A percentile compares a stretch with the other conserved stretches of the same genome.
Conservation (phyloP, 2,888 invertebrate species). For the Drosophila diplacantha region DNA sequence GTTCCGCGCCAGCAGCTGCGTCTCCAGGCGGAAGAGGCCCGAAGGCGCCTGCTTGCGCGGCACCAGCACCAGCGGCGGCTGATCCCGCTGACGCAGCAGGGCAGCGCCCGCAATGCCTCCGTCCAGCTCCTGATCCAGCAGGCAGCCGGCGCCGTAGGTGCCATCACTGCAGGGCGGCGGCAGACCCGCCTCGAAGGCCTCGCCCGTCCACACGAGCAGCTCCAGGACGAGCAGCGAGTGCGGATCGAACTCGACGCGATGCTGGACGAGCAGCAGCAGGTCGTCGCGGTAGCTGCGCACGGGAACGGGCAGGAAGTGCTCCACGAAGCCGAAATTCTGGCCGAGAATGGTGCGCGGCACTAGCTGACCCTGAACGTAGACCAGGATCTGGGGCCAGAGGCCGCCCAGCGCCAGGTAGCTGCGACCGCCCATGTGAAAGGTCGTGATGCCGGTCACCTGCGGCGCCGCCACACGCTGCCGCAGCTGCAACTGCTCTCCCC, state of each 20-base stretch:
- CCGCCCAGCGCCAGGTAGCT: slow-evolving; percentile 76
- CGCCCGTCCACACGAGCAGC: slow-evolving; percentile 77
- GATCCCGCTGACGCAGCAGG: slow-evolving; percentile 55
- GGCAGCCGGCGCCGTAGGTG: slow-evolving; percentile 70
- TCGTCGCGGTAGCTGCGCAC: slow-evolving; percentile 77
- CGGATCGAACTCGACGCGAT: slow-evolving; percentile 74
- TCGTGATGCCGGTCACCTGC: slow-evolving; percentile 66
- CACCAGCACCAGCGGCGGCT: slow-evolving; percentile 71
- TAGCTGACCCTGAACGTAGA: slow-evolving; percentile 73
- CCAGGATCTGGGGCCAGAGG: slow-evolving; percentile 71
- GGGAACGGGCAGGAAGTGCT: slow-evolving; percentile 74
- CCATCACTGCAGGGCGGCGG: slow-evolving; percentile 71
- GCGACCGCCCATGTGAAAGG: slow-evolving; percentile 77
- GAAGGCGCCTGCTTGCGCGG: slow-evolving; percentile 73
- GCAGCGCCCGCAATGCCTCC: slow-evolving; percentile 72
- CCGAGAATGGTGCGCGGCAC: slow-evolving; percentile 73
- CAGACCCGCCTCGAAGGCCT: slow-evolving; percentile 73
- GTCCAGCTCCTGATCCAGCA: slow-evolving; percentile 73
- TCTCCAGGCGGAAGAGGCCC: slow-evolving; percentile 72
- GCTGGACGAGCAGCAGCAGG: slow-evolving; percentile 77
- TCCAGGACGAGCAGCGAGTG: slow-evolving; percentile 75
- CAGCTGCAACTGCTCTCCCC: slow-evolving; percentile 56
- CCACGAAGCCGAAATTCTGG: slow-evolving; percentile 75
- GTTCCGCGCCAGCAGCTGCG: slow-evolving; percentile 69
- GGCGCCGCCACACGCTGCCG: slow-evolving; percentile 58